Percentiles rank a stretch among this genome's conserved stretches.
These are phyloP conservation scores for Pangasianodon hypophthalmus DNA, from an alignment of 2,113 vertebrate species.

Conservation along the genomic window DNA sequence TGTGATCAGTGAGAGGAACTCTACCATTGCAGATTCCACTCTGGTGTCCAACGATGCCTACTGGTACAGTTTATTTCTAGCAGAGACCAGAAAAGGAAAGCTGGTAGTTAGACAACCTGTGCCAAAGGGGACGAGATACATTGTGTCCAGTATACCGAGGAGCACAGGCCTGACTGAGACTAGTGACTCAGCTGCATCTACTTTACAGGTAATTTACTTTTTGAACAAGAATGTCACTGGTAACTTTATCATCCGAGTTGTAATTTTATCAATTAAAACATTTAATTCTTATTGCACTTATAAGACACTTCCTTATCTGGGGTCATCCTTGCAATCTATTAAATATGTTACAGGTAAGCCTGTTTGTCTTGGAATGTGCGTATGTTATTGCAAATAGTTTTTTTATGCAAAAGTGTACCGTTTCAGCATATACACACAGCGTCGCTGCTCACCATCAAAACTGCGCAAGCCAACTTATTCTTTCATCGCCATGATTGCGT, in stretches of 20 bases:
- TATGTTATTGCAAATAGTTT: background rate
- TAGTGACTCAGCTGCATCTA: slow-evolving; percentile 57
- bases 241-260: background rate
- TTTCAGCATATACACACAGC: background rate
- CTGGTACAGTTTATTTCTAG: slow-evolving; percentile 45
- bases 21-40: slow-evolving; percentile 65
- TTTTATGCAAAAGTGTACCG: background rate
- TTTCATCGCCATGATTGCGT: background rate
- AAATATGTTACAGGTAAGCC: background rate
- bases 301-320: background rate
- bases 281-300: background rate
- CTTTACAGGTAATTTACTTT: slow-evolving; percentile 1
- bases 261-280: background rate
- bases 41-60: slow-evolving; percentile 57
- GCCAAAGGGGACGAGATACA: slow-evolving; percentile 55
- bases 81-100: slow-evolving; percentile 47
- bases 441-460: slow-evolving; percentile 3
- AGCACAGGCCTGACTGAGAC: slow-evolving; percentile 60
- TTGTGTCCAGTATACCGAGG: slow-evolving; percentile 59
- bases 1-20: slow-evolving; percentile 66
- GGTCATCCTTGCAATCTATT: background rate
- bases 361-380: background rate
- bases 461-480: background rate
- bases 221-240: background rate
- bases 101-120: slow-evolving; percentile 62